These are phyloP conservation scores for Aldrovandia affinis DNA, from an alignment of 2,797 vertebrate genomes.

Conservation along the genomic window DNA sequence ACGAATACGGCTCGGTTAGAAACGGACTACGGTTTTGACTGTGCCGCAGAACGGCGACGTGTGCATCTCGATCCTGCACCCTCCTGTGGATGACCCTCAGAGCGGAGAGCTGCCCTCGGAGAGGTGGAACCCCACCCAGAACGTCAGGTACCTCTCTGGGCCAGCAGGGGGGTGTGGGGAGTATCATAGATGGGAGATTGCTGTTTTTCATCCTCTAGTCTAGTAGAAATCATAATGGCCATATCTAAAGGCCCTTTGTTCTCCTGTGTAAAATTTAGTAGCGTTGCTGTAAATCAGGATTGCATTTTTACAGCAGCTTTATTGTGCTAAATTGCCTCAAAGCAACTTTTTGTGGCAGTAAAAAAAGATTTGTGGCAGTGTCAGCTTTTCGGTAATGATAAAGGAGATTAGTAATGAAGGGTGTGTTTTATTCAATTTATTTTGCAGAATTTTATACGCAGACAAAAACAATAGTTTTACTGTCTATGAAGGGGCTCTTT, in stretches of 20 bases:
- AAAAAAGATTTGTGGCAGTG: too few species aligned
- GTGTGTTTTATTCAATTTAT: too few species aligned
- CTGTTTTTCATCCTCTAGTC: slow-evolving; percentile 2
- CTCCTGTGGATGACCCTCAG: slow-evolving; percentile 96
- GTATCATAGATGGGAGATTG: not conserved
- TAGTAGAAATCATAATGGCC: not conserved
- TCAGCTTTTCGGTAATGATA: too few species aligned
- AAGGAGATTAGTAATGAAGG: too few species aligned
- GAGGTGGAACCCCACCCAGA: slow-evolving; percentile 98
- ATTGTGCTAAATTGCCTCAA: too few species aligned
- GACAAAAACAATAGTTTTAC: not conserved
- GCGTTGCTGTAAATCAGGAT: too few species aligned
- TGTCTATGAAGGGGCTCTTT: not conserved
- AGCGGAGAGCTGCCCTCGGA: slow-evolving; percentile 96
- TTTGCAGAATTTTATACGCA: too few species aligned
- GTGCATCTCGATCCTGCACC: slow-evolving; percentile 98
- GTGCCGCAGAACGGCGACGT: slow-evolving; percentile 90
- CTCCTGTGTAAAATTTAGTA: too few species aligned
- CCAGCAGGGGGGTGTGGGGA: not conserved
- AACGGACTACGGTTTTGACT: not conserved
- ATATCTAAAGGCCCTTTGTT: too few species aligned
- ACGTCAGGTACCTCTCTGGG: slow-evolving; percentile 82
- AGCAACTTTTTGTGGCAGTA: too few species aligned
- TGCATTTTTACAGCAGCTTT: too few species aligned
- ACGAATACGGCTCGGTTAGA: too few species aligned